Percentiles rank a stretch among this genome's conserved stretches.
Evolutionary conservation across 2,888 invertebrate species (phyloP).

Genomic region (Netelia virgata): DNA sequence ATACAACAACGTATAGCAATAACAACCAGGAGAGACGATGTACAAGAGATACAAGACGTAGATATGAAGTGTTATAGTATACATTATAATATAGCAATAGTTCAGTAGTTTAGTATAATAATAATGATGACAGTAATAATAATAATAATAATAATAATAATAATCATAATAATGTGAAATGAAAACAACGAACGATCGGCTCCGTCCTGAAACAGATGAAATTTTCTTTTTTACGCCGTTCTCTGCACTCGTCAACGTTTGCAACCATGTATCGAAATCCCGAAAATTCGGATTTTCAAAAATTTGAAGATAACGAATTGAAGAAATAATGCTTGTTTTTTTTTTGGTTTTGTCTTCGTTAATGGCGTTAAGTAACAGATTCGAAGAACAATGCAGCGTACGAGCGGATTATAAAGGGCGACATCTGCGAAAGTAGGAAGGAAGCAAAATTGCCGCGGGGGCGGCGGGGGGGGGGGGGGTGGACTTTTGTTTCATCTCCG

Average conservation of each 20-base stretch:
- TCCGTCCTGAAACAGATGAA: constrained; percentile 84
- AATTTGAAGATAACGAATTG: no score
- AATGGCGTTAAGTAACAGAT: constrained; percentile 1
- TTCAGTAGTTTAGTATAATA: constrained; percentile 27
- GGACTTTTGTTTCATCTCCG: constrained; percentile 13
- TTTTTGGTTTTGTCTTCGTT: not conserved
- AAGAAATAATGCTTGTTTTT: not conserved
- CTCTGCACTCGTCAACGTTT: constrained; percentile 57
- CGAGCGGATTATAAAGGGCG: constrained; percentile 42
- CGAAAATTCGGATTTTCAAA: not conserved
- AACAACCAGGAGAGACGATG: constrained; percentile 81
- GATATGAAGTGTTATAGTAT: constrained; percentile 67
- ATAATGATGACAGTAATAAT: constrained; percentile 44
- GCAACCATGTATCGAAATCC: not conserved
- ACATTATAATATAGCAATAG: constrained; percentile 58
- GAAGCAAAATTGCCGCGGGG: constrained; percentile 50
- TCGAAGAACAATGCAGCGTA: constrained; percentile 56
- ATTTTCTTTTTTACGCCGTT: constrained; percentile 75
- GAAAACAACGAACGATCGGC: constrained; percentile 78
- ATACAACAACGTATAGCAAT: constrained; percentile 80
- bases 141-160: constrained; percentile 62
- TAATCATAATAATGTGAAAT: constrained; percentile 65
- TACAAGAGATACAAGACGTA: constrained; percentile 77
- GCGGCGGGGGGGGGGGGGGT: constrained; percentile 1
- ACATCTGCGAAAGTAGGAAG: constrained; percentile 54